Evolutionary conservation across 2,113 vertebrate species (phyloP), one percentile per base, ranked within the genome.

Genomic region (Enhydra lutris): DNA sequence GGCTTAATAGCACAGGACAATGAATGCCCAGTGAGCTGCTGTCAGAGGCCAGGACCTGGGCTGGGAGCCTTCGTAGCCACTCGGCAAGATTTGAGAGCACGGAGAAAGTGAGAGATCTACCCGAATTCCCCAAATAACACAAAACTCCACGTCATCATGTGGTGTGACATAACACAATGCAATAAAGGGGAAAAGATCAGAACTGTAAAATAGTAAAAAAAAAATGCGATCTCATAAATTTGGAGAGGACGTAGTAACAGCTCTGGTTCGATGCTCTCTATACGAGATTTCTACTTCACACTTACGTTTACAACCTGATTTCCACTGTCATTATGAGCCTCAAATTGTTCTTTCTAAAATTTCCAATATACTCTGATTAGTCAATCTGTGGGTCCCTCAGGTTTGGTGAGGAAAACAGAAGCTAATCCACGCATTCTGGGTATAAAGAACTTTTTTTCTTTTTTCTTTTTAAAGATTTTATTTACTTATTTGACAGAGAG

Each of bases 331-430:
- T 23, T 15, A 18, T 67, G 59, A 10, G 73, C 42, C 82, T 93
- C 26, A 69, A 9, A n/a, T 78, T 45, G 36, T 39, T 81, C 50
- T 82, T 61, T 74, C 52, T 82, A 55, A 61, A 65, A 3, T 80
- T 74, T 69, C 39, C 17, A 63, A 4, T 83, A 9, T 15, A 26
- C 26, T 59, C 91, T 36, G 61, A 0, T n/a, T 47, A 50, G 63
- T 31, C 78, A 81, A 92, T 63, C 11, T 18, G 11, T 1, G 3
- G 79, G 12, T 91, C 24, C 63, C 9, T 63, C 14, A 59, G n/a
- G 23, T 61, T 90, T 86, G 84, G 26, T 45, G 74, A 78, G 73
- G 59, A 90, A 89, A 78, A 36, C 29, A 89, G 55, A 87, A 61
- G 15, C 24, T n/a, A 50, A 14, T 63, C 20, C 17, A 20, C 21